Conservation (phyloP, 2,888 invertebrate species). For the Elgonia sp. region DNA sequence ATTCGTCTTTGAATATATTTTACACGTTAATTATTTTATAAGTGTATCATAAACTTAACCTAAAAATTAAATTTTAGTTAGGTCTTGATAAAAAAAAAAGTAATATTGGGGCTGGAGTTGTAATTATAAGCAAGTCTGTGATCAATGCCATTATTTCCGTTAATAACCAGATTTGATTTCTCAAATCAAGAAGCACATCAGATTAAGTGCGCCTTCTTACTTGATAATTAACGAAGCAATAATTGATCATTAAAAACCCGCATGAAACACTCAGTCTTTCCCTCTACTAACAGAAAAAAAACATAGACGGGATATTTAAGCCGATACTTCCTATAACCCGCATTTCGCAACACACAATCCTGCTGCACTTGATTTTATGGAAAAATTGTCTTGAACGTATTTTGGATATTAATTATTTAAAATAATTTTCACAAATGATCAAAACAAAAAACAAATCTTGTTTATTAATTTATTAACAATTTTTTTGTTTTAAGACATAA, state of each 20-base stretch:
- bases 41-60: too few species aligned
- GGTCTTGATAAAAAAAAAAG: neutral
- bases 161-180: constrained; percentile 69
- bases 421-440: too few species aligned
- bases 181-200: constrained; percentile 65
- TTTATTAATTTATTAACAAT: too few species aligned
- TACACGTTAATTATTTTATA: too few species aligned
- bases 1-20: neutral
- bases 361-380: too few species aligned
- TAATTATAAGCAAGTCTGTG: constrained; percentile 62
- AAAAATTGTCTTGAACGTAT: too few species aligned
- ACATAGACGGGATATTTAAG: constrained; percentile 77
- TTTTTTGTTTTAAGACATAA: too few species aligned
- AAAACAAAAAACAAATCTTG: too few species aligned
- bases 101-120: constrained; percentile 6
- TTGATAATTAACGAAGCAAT: constrained; percentile 75
- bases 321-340: constrained; percentile 86
- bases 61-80: too few species aligned
- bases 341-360: constrained; percentile 79
- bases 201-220: constrained; percentile 68
- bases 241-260: constrained; percentile 77
- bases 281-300: constrained; percentile 54
- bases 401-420: too few species aligned
- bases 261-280: constrained; percentile 65
- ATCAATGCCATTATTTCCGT: constrained; percentile 65